These are phyloP conservation scores for Scaptomyza reducta DNA, from an alignment of 2,888 invertebrate genomes.

Conservation along the genomic window DNA sequence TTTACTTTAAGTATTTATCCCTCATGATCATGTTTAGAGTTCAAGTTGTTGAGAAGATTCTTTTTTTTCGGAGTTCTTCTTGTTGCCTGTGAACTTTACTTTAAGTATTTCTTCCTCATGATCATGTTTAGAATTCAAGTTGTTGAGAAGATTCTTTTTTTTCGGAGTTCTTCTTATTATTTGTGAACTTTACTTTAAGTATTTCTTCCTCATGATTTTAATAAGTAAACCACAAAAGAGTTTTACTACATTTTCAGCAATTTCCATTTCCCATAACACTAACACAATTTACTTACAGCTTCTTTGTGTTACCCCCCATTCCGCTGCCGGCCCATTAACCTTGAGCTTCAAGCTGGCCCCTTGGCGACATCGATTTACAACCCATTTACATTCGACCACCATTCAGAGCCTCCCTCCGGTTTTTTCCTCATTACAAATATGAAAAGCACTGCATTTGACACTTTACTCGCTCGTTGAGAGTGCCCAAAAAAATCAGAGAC, in stretches of 20 bases:
- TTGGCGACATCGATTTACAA: slow-evolving; percentile 45
- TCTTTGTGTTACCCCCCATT: neutral
- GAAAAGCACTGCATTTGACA: slow-evolving; percentile 74
- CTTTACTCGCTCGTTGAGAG: slow-evolving; percentile 41
- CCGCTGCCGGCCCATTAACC: slow-evolving; percentile 8
- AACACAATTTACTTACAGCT: neutral
- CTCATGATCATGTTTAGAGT: neutral
- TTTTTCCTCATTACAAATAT: slow-evolving; percentile 47
- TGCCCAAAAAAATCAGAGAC: slow-evolving; percentile 46
- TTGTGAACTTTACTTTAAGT: no score
- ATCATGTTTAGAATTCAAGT: neutral
- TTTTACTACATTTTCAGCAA: no score
- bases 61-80: neutral
- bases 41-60: no score
- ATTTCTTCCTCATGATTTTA: no score
- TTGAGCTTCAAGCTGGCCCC: slow-evolving; percentile 26
- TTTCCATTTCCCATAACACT: neutral
- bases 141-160: neutral
- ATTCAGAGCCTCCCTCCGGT: slow-evolving; percentile 11
- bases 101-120: no score
- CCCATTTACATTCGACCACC: slow-evolving; percentile 47
- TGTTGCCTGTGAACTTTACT: no score
- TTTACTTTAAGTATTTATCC: no score
- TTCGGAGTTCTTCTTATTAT: neutral
- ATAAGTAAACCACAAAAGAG: no score